Evolutionary conservation across 2,113 vertebrate species (phyloP).

Genomic region (Stegastes partitus): DNA sequence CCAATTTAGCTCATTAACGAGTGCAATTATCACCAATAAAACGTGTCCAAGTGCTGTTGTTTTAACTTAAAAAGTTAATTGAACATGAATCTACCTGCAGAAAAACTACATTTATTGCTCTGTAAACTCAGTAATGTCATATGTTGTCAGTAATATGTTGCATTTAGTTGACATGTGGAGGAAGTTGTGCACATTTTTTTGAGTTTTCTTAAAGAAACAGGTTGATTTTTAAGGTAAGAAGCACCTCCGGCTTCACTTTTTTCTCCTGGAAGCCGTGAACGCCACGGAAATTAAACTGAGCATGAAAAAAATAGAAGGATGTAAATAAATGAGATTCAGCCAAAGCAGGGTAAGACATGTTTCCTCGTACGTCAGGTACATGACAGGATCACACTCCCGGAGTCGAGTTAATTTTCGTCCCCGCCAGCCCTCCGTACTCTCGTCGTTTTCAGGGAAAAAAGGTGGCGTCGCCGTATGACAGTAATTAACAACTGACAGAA

Average conservation of each 20-base stretch:
- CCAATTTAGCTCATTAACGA: too few relatives aligned
- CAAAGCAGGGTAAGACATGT: slow-evolving; percentile 67
- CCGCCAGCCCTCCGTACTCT: slow-evolving; percentile 74
- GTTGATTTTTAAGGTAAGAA: too few relatives aligned
- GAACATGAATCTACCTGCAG: too few relatives aligned
- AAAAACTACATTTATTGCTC: too few relatives aligned
- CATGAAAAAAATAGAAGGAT: background rate
- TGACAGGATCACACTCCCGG: slow-evolving; percentile 81
- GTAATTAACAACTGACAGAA: slow-evolving; percentile 99
- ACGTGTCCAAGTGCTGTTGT: too few relatives aligned
- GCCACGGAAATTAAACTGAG: slow-evolving; percentile 34
- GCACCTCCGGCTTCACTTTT: background rate
- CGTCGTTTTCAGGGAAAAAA: slow-evolving; percentile 88
- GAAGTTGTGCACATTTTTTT: too few relatives aligned
- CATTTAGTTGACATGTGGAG: too few relatives aligned
- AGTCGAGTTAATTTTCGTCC: slow-evolving; percentile 83
- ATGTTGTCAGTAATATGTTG: too few relatives aligned
- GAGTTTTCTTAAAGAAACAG: too few relatives aligned
- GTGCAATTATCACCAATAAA: too few relatives aligned
- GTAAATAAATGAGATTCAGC: slow-evolving; percentile 54
- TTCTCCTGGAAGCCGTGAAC: slow-evolving; percentile 16
- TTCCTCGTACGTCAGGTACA: slow-evolving; percentile 80
- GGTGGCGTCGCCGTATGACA: slow-evolving; percentile 92
- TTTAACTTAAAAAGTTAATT: too few relatives aligned
- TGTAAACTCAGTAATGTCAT: too few relatives aligned